phyloP scores from a whole-genome alignment of 2,113 vertebrate species.

The Pygoscelis adeliae region DNA sequence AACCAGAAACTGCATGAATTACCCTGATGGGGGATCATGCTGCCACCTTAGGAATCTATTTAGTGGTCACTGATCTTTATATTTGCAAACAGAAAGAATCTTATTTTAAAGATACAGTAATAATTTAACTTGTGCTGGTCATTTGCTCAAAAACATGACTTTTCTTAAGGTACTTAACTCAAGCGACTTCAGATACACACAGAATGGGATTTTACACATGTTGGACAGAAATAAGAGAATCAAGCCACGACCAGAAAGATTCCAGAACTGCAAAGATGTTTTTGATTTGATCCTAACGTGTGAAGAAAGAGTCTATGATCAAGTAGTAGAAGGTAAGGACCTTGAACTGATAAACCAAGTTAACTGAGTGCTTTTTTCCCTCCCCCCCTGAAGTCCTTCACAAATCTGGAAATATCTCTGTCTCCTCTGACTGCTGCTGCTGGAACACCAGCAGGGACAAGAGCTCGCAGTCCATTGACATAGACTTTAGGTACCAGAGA shows the following conservation, averaged over 20 bases:
- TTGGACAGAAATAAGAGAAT: conserved; percentile 98
- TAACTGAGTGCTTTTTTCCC: not conserved
- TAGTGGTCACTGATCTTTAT: not conserved
- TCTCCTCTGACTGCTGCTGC: not conserved
- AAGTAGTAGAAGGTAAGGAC: conserved; percentile 96
- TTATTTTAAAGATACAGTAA: not conserved
- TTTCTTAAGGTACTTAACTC: conserved; percentile 83
- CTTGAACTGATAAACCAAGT: not conserved
- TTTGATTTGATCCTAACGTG: conserved; percentile 98
- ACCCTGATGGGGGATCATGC: not conserved
- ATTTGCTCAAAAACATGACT: conserved; percentile 3
- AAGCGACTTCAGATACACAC: conserved; percentile 88
- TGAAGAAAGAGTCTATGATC: conserved; percentile 97
- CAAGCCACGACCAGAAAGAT: conserved; percentile 93
- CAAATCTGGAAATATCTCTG: conserved; percentile 45
- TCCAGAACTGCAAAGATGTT: conserved; percentile 95
- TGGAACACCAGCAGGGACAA: not conserved
- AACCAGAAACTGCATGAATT: not conserved
- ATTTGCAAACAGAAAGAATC: not conserved
- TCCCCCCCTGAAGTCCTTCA: not conserved
- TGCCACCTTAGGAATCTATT: not conserved
- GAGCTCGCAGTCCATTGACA: accelerated
- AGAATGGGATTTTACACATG: conserved; percentile 99
- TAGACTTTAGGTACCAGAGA: not conserved
- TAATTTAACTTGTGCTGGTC: not conserved